These are phyloP conservation scores for Teinopalpus imperialis DNA, from an alignment of 2,888 invertebrate genomes.

Conservation along the genomic window DNA sequence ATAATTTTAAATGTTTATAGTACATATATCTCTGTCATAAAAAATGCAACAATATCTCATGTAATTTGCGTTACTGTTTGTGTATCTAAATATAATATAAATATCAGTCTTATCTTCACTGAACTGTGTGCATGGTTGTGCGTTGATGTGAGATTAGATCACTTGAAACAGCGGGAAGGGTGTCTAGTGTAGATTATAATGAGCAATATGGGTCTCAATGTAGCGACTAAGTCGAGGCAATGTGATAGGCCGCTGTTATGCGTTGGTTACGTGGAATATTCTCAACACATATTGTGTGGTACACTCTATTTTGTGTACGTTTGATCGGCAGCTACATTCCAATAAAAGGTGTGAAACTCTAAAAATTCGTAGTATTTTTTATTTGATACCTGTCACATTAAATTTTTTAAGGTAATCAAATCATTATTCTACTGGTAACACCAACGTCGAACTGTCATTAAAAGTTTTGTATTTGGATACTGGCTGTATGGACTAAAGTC, in stretches of 20 bases:
- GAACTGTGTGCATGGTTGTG: slow-evolving; percentile 1
- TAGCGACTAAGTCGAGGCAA: slow-evolving; percentile 54
- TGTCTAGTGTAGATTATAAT: slow-evolving; percentile 35
- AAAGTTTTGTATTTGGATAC: too few relatives aligned
- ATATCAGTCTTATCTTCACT: not conserved
- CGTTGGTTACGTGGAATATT: slow-evolving; percentile 31
- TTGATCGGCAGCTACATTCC: slow-evolving; percentile 23
- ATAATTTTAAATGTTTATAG: slow-evolving; percentile 11
- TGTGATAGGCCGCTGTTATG: slow-evolving; percentile 43
- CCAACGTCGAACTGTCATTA: not conserved
- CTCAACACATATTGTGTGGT: slow-evolving; percentile 3
- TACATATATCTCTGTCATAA: slow-evolving; percentile 9
- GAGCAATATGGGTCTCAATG: slow-evolving; percentile 59
- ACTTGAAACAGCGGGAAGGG: slow-evolving; percentile 5
- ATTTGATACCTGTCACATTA: slow-evolving; percentile 19
- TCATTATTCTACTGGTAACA: slow-evolving; percentile 2
- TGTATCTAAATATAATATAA: slow-evolving; percentile 7
- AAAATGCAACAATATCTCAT: slow-evolving; percentile 17
- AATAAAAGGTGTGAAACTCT: slow-evolving; percentile 18
- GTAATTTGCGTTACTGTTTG: slow-evolving; percentile 10
- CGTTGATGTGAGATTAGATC: not conserved
- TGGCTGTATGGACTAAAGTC: too few relatives aligned
- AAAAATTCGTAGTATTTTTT: slow-evolving; percentile 13
- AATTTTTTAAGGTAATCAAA: not conserved
- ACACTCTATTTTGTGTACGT: slow-evolving; percentile 12